phyloP scores from a whole-genome alignment of 2,797 vertebrate genomes.

The Botia kubotai region DNA sequence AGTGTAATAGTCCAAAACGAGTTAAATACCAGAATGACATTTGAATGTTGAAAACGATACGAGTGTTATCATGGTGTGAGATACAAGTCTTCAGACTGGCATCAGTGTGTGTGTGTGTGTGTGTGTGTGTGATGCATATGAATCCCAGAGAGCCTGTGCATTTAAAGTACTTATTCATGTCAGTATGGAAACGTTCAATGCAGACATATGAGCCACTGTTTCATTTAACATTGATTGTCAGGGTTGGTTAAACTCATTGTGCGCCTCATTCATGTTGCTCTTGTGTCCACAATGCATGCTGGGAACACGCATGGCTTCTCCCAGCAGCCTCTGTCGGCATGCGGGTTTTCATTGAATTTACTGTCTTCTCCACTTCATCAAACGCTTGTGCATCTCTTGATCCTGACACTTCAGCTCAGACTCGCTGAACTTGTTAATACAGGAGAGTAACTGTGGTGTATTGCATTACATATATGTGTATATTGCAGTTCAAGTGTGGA shows the following conservation, averaged over 20 bases:
- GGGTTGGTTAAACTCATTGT: slow-evolving; percentile 22
- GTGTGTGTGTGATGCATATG: neutral
- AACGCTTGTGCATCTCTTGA: slow-evolving; percentile 25
- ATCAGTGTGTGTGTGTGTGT: too few species aligned
- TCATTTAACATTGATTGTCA: slow-evolving; percentile 36
- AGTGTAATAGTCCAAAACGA: neutral
- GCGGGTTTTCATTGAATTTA: slow-evolving; percentile 40
- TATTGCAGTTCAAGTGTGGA: slow-evolving; percentile 16
- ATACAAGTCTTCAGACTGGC: neutral
- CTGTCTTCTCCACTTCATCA: slow-evolving; percentile 31
- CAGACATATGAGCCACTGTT: slow-evolving; percentile 13
- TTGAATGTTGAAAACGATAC: neutral
- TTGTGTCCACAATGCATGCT: slow-evolving; percentile 5
- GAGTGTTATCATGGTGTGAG: neutral
- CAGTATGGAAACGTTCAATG: slow-evolving; percentile 18
- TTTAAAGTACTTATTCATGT: slow-evolving; percentile 6
- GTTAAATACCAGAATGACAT: neutral
- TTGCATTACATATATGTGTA: slow-evolving; percentile 10
- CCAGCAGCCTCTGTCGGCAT: slow-evolving; percentile 5
- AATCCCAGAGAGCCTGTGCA: slow-evolving; percentile 3
- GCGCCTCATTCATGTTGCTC: neutral
- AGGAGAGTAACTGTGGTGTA: slow-evolving; percentile 12
- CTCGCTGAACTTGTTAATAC: slow-evolving; percentile 24
- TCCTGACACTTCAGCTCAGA: slow-evolving; percentile 36
- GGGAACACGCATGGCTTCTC: neutral